These are phyloP conservation scores for Hemicordylus capensis DNA, from an alignment of 2,113 vertebrate genomes.

Conservation along the genomic window DNA sequence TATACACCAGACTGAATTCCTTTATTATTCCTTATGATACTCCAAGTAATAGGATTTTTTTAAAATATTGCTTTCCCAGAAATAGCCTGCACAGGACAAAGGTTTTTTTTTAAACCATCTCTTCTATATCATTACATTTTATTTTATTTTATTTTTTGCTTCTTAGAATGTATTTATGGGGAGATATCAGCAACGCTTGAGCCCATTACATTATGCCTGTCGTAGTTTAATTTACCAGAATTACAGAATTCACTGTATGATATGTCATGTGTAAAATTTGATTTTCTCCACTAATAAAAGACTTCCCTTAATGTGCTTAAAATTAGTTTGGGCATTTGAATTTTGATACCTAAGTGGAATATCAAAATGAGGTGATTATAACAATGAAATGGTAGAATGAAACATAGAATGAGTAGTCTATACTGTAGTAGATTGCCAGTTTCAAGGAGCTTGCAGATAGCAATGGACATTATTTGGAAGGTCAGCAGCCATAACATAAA, in stretches of 20 bases:
- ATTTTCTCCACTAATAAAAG: slow-evolving; percentile 22
- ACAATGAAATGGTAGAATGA: slow-evolving; percentile 5
- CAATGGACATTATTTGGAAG: background rate
- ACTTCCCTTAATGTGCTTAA: background rate
- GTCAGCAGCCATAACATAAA: background rate
- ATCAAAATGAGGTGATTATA: slow-evolving; percentile 13
- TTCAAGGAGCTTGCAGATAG: background rate
- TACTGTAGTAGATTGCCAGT: background rate
- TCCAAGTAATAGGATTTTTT: slow-evolving; percentile 27
- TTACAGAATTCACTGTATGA: slow-evolving; percentile 22
- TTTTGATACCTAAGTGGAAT: slow-evolving; percentile 23
- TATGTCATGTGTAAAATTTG: slow-evolving; percentile 25
- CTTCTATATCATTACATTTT: slow-evolving; percentile 1
- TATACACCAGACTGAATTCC: background rate
- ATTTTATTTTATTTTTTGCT: no score
- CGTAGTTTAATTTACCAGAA: slow-evolving; percentile 23
- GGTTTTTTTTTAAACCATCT: background rate
- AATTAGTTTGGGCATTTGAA: slow-evolving; percentile 12
- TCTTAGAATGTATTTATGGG: background rate
- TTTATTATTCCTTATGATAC: slow-evolving; percentile 8
- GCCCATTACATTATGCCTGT: slow-evolving; percentile 4
- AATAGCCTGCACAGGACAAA: background rate
- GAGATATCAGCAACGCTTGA: background rate
- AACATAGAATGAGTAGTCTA: background rate
- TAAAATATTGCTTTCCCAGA: slow-evolving; percentile 19